Base-by-base conservation (phyloP, 2,888 invertebrate genomes). In the Chrysomela aeneicollis region DNA sequence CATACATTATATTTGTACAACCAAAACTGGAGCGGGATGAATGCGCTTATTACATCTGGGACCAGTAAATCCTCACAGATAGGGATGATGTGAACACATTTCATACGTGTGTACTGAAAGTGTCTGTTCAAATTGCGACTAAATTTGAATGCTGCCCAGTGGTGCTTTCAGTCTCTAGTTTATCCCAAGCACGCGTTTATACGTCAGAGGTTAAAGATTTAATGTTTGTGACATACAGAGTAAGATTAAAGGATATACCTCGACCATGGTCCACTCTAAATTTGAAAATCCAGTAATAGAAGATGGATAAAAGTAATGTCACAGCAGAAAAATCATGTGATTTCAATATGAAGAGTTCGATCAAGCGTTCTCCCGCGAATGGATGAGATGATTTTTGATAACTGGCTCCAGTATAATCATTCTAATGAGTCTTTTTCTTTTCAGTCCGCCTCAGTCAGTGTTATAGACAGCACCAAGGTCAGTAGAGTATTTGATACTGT, bases 371-470 rank as follows among this genome's bases (percentile, higher is more conserved):
- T n/a, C n/a, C n/a, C n/a, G n/a, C n/a, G n/a, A n/a, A n/a, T n/a
- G n/a, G n/a, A n/a, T n/a, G n/a, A n/a, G n/a, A n/a, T n/a, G n/a
- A n/a, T n/a, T n/a, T n/a, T n/a, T n/a, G n/a, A n/a, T n/a, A 26
- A 26, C 6, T 26, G 26, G 3, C 6, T 5, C 6, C 26, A 26
- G 3, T 5, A 47, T 47, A 9, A 18, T 12, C 15, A 19, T 10
- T 54, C 37, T 65, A 64, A 55, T 67, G 47, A 65, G 59, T 67
- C 57, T 64, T 72, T 71, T 73, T 71, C 71, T 77, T 79, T 79
- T 74, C 79, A 79, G 79, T 79, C 79, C 12, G 69, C 79, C 59
- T 79, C 79, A 73, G 79, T 79, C 75, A 79, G 79, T 79, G 77
- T 78, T 73, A 78, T 79, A 77, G 78, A 79, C 75, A 75, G 73